These are phyloP conservation scores for Coccyzus lansbergi DNA, from an alignment of 2,797 vertebrate species.

Conservation along the genomic window DNA sequence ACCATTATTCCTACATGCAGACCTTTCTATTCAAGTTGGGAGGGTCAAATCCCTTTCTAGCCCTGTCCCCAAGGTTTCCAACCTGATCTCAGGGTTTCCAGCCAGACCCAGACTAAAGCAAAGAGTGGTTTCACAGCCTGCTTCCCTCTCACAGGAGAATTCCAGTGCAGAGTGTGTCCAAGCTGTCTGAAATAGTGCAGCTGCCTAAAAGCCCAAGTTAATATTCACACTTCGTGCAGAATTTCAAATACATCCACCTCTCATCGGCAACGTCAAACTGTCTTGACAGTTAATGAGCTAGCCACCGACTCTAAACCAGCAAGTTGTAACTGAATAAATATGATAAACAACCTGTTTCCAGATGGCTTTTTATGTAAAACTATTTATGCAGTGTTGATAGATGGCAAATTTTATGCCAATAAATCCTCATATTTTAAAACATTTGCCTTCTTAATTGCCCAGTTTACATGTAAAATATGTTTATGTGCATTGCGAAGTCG, in stretches of 20 bases:
- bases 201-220: constrained; percentile 36
- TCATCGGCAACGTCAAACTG: constrained; percentile 26
- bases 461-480: constrained; percentile 78
- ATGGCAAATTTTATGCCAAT: constrained; percentile 75
- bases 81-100: background rate
- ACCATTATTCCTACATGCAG: background rate
- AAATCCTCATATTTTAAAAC: constrained; percentile 81
- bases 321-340: constrained; percentile 78
- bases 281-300: constrained; percentile 68
- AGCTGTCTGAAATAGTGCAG: constrained; percentile 12
- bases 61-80: background rate
- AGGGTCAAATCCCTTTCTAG: background rate
- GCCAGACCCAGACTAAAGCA: background rate
- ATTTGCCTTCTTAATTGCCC: constrained; percentile 81
- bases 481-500: constrained; percentile 66
- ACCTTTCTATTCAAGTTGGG: background rate
- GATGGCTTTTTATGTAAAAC: constrained; percentile 77
- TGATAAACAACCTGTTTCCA: constrained; percentile 80
- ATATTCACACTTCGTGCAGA: constrained; percentile 20
- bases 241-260: constrained; percentile 45
- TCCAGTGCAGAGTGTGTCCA: background rate
- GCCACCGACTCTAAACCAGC: constrained; percentile 66
- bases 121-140: background rate
- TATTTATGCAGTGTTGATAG: constrained; percentile 72
- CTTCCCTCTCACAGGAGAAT: background rate